These are phyloP conservation scores for Lucilia cuprina DNA, from an alignment of 1,140 invertebrate species.

Conservation along the genomic window DNA sequence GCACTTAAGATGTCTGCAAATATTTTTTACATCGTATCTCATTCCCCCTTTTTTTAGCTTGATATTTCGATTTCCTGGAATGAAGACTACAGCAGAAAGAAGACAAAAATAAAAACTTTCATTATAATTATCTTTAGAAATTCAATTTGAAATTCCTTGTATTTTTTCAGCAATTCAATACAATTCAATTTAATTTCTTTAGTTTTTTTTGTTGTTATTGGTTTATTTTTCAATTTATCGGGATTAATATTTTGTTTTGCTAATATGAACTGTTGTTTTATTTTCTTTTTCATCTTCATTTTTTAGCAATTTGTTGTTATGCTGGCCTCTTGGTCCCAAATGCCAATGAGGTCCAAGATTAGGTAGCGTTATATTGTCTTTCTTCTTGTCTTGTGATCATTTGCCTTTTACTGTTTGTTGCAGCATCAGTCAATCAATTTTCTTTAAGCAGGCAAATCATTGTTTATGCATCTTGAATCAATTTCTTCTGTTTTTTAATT, in stretches of 20 bases:
- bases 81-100: not conserved
- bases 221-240: not conserved
- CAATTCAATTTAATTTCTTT: not conserved
- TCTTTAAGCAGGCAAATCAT: not conserved
- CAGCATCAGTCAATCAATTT: not conserved
- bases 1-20: no score
- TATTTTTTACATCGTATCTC: no score
- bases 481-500: not conserved
- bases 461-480: not conserved
- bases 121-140: not conserved
- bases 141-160: not conserved
- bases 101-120: not conserved
- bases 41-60: not conserved
- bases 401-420: no score
- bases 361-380: not conserved
- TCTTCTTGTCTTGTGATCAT: not conserved
- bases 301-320: not conserved
- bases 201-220: not conserved
- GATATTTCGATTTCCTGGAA: not conserved
- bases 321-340: not conserved
- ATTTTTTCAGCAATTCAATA: not conserved
- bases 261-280: not conserved
- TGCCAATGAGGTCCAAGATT: not conserved
- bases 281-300: no score
- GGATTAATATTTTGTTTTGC: not conserved